Evolutionary conservation across 1,140 invertebrate genomes (phyloP).

Genomic region (Pseudomyrmex sp.): DNA sequence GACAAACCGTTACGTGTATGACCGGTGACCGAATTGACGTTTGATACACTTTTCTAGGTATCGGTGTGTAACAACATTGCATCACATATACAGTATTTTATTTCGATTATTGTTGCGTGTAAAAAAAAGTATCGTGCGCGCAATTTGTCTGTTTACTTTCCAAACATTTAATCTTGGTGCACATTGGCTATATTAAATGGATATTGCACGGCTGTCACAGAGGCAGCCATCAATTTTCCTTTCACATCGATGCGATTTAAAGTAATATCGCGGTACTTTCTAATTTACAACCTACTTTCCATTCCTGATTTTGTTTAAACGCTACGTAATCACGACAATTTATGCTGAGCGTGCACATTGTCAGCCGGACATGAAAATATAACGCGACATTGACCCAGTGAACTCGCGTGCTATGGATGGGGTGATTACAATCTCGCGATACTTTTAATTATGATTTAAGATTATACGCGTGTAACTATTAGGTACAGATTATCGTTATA

Average conservation of each 20-base stretch:
- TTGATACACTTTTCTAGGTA: conserved; percentile 1
- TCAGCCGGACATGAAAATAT: not conserved
- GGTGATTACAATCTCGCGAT: conserved; percentile 37
- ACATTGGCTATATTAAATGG: not conserved
- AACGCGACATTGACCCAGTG: conserved; percentile 47
- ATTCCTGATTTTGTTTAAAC: conserved; percentile 17
- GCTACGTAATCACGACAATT: conserved; percentile 21
- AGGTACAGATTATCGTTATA: too few species aligned
- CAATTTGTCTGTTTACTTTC: not conserved
- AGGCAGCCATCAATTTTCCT: conserved; percentile 2
- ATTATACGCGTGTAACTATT: too few species aligned
- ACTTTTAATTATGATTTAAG: conserved; percentile 21
- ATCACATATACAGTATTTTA: not conserved
- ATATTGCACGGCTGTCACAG: not conserved
- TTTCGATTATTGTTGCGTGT: not conserved
- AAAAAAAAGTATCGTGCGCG: not conserved
- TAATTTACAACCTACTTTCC: conserved; percentile 28
- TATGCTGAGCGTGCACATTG: not conserved
- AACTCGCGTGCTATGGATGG: conserved; percentile 26
- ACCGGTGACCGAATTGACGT: conserved; percentile 15
- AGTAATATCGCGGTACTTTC: conserved; percentile 38
- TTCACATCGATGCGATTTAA: not conserved
- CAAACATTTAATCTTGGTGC: not conserved
- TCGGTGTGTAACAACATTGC: not conserved
- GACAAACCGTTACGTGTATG: conserved; percentile 40